Base-by-base conservation (phyloP, 2,888 invertebrate species). In the Sarcophaga carnaria region DNA sequence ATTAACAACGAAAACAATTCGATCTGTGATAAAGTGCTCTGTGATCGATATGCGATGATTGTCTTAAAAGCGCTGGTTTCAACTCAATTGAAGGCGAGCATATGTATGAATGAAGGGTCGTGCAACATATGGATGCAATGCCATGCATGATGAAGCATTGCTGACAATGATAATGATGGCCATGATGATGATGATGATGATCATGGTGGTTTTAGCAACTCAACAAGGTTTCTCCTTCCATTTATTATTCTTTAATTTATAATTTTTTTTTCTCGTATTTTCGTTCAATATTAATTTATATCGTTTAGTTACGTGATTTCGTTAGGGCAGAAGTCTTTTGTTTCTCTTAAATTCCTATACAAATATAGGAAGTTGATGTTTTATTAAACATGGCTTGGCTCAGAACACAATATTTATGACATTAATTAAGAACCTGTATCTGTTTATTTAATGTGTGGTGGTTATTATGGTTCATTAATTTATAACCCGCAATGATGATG, bases 1-100 rank as follows among this genome's bases (percentile, higher is more conserved):
- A 86, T 83, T 86, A 86, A 86, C 86, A 86, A 83, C 80, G 80
- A 83, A 79, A 86, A 86, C 83, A 83, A 78, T 86, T 86, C 83
- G 80, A 86, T 83, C 83, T 80, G 49, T 83, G 86, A 86, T 83
- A 83, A 83, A 83, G 80, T 80, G 63, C 17, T 54, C 54, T 37
- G 8, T 37, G 54, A 54, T 54, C 72, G 54, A 81, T 75, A 75
- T 45, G 54, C 76, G 69, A 47, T 77, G 27, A 60, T 54, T 54
- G 54, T 54, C 17, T 54, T 54, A 17, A 54, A 54, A 54, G 12
- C 54, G 54, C 62, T 49, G 70, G 25, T 76, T 70, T 27, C 25
- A 14, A 66, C 45, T 62, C 62, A 62, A 75, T 71, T 64, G 45
- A 70, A 76, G 64, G 10, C 64, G 47, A 47, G 54, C 1, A 17